These are phyloP conservation scores for Mesocricetus auratus DNA, from an alignment of 2,113 vertebrate species.

Conservation along the genomic window DNA sequence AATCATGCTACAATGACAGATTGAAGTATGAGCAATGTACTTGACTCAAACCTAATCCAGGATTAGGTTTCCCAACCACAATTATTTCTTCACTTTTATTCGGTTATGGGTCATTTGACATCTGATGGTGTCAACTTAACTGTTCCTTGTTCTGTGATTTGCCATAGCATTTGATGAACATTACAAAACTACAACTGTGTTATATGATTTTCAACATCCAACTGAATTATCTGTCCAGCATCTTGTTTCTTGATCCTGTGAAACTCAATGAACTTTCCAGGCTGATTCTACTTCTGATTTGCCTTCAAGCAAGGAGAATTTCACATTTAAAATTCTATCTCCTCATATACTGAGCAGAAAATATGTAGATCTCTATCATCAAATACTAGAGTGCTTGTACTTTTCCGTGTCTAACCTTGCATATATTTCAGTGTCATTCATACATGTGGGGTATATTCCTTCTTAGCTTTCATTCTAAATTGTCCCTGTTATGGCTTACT, in stretches of 20 bases:
- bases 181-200: neutral
- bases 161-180: neutral
- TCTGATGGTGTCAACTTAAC: neutral
- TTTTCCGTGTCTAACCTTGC: neutral
- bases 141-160: neutral
- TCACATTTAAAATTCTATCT: neutral
- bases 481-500: neutral
- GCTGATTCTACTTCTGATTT: neutral
- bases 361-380: neutral
- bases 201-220: neutral
- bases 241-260: neutral
- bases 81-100: neutral
- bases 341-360: neutral
- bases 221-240: neutral
- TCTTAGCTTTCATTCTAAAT: neutral
- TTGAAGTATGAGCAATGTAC: neutral
- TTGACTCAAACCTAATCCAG: neutral
- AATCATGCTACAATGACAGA: neutral
- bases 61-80: neutral
- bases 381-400: neutral
- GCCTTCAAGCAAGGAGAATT: neutral
- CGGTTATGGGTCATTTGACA: neutral
- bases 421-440: neutral
- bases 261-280: neutral
- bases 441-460: neutral